These are phyloP conservation scores for Leptinotarsa defecta DNA, from an alignment of 1,140 invertebrate genomes.

Conservation along the genomic window DNA sequence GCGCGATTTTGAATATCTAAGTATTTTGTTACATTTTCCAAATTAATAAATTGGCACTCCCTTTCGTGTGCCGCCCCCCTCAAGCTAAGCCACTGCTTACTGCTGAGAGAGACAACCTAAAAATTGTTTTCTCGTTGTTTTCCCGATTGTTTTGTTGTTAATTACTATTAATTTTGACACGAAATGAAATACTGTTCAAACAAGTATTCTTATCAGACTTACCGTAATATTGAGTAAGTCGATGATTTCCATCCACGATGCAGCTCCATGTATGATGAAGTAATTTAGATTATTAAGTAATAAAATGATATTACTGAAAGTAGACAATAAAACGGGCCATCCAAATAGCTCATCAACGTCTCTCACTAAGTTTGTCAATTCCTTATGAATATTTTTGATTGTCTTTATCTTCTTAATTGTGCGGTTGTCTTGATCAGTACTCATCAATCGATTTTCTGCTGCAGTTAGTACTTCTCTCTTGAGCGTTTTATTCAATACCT, in stretches of 20 bases:
- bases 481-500: neutral
- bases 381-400: slow-evolving; percentile 1
- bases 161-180: too few relatives aligned
- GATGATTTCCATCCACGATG: neutral
- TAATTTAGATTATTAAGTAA: neutral
- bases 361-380: neutral
- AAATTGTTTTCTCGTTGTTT: too few relatives aligned
- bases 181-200: too few relatives aligned
- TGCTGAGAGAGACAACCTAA: too few relatives aligned
- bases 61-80: too few relatives aligned
- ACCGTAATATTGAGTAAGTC: neutral
- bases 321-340: neutral
- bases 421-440: neutral
- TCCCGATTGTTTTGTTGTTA: too few relatives aligned
- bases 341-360: neutral
- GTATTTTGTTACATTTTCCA: too few relatives aligned
- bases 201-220: neutral
- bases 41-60: too few relatives aligned
- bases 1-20: too few relatives aligned
- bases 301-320: neutral
- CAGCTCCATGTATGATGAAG: neutral
- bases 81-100: too few relatives aligned
- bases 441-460: neutral
- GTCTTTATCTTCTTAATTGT: neutral
- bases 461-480: neutral